Conservation (phyloP, 2,797 vertebrate genomes). For the Aulostomus chinensis region DNA sequence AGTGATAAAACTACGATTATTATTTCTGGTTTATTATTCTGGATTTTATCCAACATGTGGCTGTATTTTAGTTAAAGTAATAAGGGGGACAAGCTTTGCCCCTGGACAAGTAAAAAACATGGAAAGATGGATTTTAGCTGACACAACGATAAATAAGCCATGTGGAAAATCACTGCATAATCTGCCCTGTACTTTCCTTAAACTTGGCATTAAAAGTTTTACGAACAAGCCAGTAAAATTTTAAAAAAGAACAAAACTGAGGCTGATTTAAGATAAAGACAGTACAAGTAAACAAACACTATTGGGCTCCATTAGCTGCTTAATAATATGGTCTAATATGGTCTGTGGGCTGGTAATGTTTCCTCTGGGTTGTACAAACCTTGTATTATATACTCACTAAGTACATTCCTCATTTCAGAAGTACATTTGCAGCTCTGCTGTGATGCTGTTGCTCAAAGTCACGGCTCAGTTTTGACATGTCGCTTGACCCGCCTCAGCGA, state of each 20-base stretch:
- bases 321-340: too few species aligned
- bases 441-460: not conserved
- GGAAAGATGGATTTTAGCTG: constrained; percentile 56
- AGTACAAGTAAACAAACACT: too few species aligned
- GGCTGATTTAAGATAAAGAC: too few species aligned
- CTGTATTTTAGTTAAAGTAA: constrained; percentile 37
- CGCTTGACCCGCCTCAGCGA: constrained; percentile 14
- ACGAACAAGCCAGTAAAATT: not conserved
- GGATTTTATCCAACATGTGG: constrained; percentile 24
- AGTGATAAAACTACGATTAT: not conserved
- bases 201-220: constrained; percentile 9
- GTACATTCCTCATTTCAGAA: not conserved
- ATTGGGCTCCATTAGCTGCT: too few species aligned
- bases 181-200: constrained; percentile 39
- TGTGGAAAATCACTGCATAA: constrained; percentile 57
- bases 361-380: too few species aligned
- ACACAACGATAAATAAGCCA: constrained; percentile 55
- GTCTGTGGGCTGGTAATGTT: too few species aligned
- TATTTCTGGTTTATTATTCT: constrained; percentile 18
- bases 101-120: constrained; percentile 44
- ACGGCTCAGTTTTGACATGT: constrained; percentile 8
- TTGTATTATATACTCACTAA: too few species aligned
- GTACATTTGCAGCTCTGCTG: not conserved
- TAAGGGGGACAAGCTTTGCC: constrained; percentile 36
- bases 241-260: not conserved